A percentile compares a stretch with the other conserved stretches of the same genome.
These are phyloP conservation scores for Sarcophaga bullata DNA, from an alignment of 1,140 invertebrate genomes.

Conservation along the genomic window DNA sequence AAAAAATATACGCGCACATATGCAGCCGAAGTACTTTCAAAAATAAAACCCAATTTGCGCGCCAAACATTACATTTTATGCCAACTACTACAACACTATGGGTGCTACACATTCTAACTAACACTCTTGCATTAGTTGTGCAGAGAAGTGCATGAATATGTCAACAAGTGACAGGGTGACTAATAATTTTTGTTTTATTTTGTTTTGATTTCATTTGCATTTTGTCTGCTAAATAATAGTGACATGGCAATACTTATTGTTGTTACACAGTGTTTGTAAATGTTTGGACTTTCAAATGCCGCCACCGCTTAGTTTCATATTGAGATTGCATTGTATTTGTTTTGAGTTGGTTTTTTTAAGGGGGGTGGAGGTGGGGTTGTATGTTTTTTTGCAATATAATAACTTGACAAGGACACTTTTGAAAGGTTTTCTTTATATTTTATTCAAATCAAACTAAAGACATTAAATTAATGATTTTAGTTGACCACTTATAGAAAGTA, in stretches of 20 bases:
- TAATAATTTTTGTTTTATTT: not conserved
- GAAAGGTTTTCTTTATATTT: too few species aligned
- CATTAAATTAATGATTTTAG: too few species aligned
- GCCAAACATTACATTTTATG: not conserved
- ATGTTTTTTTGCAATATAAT: too few species aligned
- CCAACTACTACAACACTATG: not conserved
- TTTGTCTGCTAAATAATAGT: not conserved
- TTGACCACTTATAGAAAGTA: too few species aligned
- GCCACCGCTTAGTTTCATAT: not conserved
- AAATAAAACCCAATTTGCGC: not conserved
- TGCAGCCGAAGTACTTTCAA: not conserved
- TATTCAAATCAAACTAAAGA: too few species aligned
- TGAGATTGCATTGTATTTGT: not conserved
- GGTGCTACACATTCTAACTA: not conserved
- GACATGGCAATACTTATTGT: not conserved
- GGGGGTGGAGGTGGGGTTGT: too few species aligned
- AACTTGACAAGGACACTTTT: too few species aligned
- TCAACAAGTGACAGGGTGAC: constrained; percentile 25
- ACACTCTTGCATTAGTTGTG: not conserved
- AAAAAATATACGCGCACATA: not conserved
- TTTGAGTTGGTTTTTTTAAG: too few species aligned
- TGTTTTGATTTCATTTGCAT: not conserved
- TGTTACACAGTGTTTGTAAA: not conserved
- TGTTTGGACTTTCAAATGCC: not conserved
- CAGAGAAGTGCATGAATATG: not conserved